Evolutionary conservation across 2,113 vertebrate genomes (phyloP).

Genomic region (Xiphorhynchus elegans): DNA sequence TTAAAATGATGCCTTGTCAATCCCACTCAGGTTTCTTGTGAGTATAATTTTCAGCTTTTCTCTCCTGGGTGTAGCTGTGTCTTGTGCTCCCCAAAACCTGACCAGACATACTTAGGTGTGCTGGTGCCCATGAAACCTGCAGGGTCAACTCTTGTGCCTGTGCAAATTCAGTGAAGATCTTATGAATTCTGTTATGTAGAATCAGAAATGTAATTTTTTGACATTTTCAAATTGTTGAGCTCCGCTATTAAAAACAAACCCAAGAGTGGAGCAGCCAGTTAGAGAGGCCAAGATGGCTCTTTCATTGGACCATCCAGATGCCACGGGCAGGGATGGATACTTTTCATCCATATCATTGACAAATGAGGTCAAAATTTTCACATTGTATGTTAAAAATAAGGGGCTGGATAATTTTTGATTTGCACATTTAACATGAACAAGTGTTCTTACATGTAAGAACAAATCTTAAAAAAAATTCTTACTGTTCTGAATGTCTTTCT

Average conservation of each 20-base stretch:
- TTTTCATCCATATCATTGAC: not conserved
- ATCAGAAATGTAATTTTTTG: not conserved
- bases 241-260: not conserved
- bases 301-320: not conserved
- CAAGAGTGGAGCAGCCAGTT: not conserved
- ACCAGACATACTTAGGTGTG: not conserved
- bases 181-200: not conserved
- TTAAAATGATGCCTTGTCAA: constrained; percentile 46
- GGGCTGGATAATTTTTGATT: not conserved
- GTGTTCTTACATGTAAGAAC: not conserved
- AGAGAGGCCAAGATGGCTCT: not conserved
- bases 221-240: not conserved
- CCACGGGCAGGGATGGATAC: not conserved
- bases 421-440: not conserved
- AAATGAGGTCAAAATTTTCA: not conserved
- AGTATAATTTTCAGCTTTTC: constrained; percentile 21
- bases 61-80: not conserved
- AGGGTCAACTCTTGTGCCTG: not conserved
- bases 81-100: not conserved
- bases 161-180: not conserved
- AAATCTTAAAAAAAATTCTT: not conserved
- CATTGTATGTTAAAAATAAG: not conserved
- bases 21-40: constrained; percentile 11
- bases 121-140: not conserved
- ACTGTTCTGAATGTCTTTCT: not conserved